Base-by-base conservation (phyloP, 2,888 invertebrate genomes). In the Ophioninae sp. region DNA sequence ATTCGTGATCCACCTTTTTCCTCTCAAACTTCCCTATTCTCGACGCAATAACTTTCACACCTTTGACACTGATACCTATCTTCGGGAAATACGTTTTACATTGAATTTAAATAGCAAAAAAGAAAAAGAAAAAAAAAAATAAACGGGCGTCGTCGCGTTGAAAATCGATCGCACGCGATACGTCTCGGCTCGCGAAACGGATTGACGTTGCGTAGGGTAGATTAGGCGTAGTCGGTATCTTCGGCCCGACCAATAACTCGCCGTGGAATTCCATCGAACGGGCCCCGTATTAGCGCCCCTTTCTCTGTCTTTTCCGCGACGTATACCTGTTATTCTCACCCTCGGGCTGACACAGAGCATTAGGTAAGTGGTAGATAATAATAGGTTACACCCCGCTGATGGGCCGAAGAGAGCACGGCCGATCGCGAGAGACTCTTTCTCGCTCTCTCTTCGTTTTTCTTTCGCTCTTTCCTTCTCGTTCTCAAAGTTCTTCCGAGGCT, bases 321-420 rank as follows among this genome's bases (percentile, higher is more conserved):
- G 69, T 57, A 61, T 85, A 82, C 86, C 86, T 85, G 89, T 90
- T 90, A 89, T 90, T 90, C 88, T 87, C 87, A 87, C 87, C 88
- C 89, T 89, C 88, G 87, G 84, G 88, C 92, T 92, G 92, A 91
- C 91, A 91, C 88, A 89, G 89, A 87, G 90, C 89, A 91, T 92
- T 92, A 91, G 92, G 90, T 92, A 93, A 92, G 92, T 92, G 92
- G 91, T 90, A 91, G 91, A 92, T 93, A 93, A 93, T 93, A 88
- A 92, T 92, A 92, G 91, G 92, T 93, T 93, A 91, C 92, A 92
- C 91, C 90, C 89, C 89, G 90, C 89, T 90, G 92, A 91, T 91
- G 91, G 91, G 87, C 76, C 88, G 86, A 57, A 79, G 50, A 44
- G 89, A 89, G 90, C 90, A 77, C 77, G 89, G 89, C 90, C 88